A percentile compares a stretch with the other conserved stretches of the same genome.
Conservation (phyloP, 2,797 vertebrate species). For the Eulemur mongoz region DNA sequence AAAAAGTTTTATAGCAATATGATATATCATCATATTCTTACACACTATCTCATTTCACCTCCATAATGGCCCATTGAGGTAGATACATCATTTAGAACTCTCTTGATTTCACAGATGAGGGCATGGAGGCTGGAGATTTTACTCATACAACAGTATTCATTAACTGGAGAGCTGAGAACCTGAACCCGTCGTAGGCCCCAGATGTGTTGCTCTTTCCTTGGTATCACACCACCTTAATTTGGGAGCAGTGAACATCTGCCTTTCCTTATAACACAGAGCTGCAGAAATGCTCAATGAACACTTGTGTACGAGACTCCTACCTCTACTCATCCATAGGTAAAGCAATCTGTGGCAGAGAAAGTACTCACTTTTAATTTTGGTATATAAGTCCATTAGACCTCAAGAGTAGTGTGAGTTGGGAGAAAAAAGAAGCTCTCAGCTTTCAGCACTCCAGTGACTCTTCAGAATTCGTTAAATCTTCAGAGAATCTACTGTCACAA, state of each 20-base stretch:
- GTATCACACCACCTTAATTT: background rate
- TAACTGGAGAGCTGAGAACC: background rate
- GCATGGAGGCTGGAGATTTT: background rate
- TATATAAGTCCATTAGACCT: background rate
- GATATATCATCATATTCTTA: background rate
- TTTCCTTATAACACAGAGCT: background rate
- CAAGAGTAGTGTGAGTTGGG: background rate
- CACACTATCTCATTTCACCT: background rate
- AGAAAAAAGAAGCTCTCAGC: background rate
- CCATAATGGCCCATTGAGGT: background rate
- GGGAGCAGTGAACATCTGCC: background rate
- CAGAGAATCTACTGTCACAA: background rate
- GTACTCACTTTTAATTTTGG: background rate
- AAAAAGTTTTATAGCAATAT: background rate
- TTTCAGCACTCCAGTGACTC: background rate
- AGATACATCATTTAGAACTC: background rate
- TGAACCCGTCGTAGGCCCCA: too few species aligned
- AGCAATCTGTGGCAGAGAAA: background rate
- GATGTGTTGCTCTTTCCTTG: background rate
- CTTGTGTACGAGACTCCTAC: background rate
- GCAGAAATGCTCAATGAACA: background rate
- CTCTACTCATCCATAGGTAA: background rate
- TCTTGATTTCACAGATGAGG: background rate
- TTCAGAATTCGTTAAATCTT: background rate
- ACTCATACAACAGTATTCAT: background rate